These are phyloP conservation scores for Campoletis raptor DNA, from an alignment of 2,888 invertebrate species.

Conservation along the genomic window DNA sequence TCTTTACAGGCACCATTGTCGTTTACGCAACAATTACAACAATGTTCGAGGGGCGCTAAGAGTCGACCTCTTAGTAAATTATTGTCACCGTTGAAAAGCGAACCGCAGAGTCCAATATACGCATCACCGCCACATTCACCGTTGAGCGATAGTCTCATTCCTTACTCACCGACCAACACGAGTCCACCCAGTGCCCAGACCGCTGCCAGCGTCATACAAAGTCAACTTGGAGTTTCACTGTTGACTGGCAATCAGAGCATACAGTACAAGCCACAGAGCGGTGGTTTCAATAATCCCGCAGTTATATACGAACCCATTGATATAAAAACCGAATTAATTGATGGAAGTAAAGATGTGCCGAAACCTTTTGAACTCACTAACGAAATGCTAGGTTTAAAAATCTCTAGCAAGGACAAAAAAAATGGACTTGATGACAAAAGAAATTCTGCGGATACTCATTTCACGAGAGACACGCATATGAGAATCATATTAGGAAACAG, in stretches of 20 bases:
- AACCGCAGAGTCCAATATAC: constrained; percentile 91
- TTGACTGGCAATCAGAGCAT: constrained; percentile 81
- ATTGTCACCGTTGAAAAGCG: constrained; percentile 87
- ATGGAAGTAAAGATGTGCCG: constrained; percentile 76
- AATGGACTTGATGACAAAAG: constrained; percentile 81
- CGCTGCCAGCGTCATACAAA: constrained; percentile 83
- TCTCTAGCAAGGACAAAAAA: constrained; percentile 79
- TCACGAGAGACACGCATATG: constrained; percentile 96
- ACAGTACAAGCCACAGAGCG: constrained; percentile 80
- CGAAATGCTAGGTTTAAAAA: constrained; percentile 82
- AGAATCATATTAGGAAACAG: constrained; percentile 92
- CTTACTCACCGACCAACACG: constrained; percentile 83
- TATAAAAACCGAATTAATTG: constrained; percentile 82
- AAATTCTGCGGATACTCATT: constrained; percentile 90
- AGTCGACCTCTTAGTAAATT: constrained; percentile 88
- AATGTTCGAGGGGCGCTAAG: constrained; percentile 90
- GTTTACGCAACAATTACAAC: constrained; percentile 96
- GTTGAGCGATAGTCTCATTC: constrained; percentile 87
- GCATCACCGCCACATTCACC: constrained; percentile 93
- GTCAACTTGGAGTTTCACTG: constrained; percentile 82
- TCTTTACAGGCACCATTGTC: constrained; percentile 89
- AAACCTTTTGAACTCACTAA: constrained; percentile 83
- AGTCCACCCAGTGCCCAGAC: constrained; percentile 83
- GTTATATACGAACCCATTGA: constrained; percentile 83
- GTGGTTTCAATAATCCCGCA: constrained; percentile 79